Evolutionary conservation across 1,140 invertebrate genomes (phyloP), one percentile per base, ranked within the genome.

Genomic region (Leptinotarsa lineolata): DNA sequence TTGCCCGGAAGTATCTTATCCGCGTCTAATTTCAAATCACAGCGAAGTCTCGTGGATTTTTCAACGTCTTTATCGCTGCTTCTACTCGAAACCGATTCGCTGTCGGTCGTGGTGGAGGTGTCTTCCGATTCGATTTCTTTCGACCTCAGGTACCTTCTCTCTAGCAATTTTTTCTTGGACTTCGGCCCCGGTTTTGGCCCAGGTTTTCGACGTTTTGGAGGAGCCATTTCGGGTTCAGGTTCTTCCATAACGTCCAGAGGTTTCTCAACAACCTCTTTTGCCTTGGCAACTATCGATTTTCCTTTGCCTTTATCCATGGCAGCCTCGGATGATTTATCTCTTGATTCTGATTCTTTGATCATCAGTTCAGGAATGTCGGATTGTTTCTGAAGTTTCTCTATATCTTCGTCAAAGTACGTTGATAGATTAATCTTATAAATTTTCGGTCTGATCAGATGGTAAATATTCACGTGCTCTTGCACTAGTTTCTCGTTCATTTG

Each of bases 401-500:
- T 61, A 6, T 58, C 24, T 11, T 72, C 65, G 64, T 78, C 77
- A 11, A 78, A 44, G 20, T 68, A n/a, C 12, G 69, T 59, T 5
- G 77, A 76, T 70, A 78, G 72, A 60, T 76, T 79, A 20, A 79
- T 67, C 59, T 79, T 79, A 60, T 72, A 71, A 69, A 78, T 78
- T 13, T 16, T 45, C 4, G 77, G 30, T 63, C 75, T 76, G 2
- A 68, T 54, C 13, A 72, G 60, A 59, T 78, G 77, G 63, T 72
- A 78, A 4, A 81, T 78, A 46, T 88, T 83, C 2, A 91, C 81
- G 77, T 93, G 92, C 1, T 84, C 84, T 77, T 89, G 86, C 0
- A 92, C 83, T 74, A 88, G 89, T 63, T 85, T 82, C 59, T 88
- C 80, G 2, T 87, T 86, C 54, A 92, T 80, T 83, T 93, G 92